Base-by-base conservation (phyloP, 2,113 vertebrate genomes). In the Aspiorhynchus laticeps region DNA sequence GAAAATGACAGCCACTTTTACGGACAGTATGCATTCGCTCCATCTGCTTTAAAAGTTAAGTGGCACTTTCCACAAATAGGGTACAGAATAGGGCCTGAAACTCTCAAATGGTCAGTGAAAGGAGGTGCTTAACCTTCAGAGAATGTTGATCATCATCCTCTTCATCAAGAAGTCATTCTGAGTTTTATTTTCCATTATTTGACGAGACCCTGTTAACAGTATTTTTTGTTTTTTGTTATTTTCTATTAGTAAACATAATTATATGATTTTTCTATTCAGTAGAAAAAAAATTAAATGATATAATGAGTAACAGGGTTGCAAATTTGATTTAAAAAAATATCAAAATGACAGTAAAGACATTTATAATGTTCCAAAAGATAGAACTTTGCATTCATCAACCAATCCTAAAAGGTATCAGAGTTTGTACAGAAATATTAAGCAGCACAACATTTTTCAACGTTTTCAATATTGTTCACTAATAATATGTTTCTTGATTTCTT, bases 41-140 rank as follows among this genome's bases (percentile, higher is more conserved):
- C 10, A 53, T 36, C 61, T 33, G 7, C 24, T 69, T 51, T 38
- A 61, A 67, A 26, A 69, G 51, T 26, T 41, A 43, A 83, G 76
- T 59, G 61, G 26, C n/a, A 77, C 63, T 83, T 76, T 76, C 41
- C 41, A 48, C 74, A 76, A 76, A 76, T 48, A 76, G 74, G 74
- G 12, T 17, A 48, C 74, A 76, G 41, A 76, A 46, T 17, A 48
- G 41, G 73, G 41, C 74, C 41, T 26, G 41, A 28, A 76, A 46
- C 6, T 48, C 38, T 26, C 12, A 76, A 76, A 76, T 41, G 36
- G 19, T 41, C 36, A 74, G 14, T 48, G n/a, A 76, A 48, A 76
- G 7, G 3, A 28, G 74, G 74, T 76, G n/a, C 74, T 76, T 76
- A 28, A 76, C 74, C 74, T 76, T 48, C 74, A 17, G 24, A 76